Evolutionary conservation across 2,113 vertebrate genomes (phyloP).

Genomic region (Erinaceus europaeus): DNA sequence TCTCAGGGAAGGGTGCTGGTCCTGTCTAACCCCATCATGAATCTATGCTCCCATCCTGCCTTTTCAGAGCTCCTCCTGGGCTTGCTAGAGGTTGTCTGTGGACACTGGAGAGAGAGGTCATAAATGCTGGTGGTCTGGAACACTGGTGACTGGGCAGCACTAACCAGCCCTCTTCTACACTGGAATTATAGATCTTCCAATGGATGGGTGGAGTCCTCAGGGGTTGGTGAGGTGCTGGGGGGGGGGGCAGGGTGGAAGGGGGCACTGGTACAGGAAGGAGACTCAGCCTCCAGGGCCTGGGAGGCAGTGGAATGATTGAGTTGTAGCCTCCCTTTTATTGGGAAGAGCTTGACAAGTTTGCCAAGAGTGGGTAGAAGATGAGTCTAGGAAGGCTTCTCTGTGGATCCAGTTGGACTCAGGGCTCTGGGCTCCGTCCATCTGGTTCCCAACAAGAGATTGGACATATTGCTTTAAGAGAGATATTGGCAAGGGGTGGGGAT

Average conservation of each 20-base stretch:
- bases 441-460: neutral
- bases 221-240: neutral
- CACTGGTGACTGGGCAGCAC: neutral
- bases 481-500: neutral
- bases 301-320: neutral
- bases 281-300: neutral
- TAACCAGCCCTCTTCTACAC: neutral
- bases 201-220: neutral
- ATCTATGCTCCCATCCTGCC: neutral
- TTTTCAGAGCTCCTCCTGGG: neutral
- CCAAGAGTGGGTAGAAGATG: neutral
- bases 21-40: neutral
- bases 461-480: conserved; percentile 71
- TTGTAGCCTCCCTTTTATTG: neutral
- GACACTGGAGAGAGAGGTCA: neutral
- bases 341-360: conserved; percentile 5
- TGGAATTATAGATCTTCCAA: neutral
- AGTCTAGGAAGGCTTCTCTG: conserved; percentile 7
- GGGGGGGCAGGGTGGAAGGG: neutral
- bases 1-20: neutral
- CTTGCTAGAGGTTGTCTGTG: neutral
- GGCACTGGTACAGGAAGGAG: neutral
- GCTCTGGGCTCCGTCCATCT: conserved; percentile 4
- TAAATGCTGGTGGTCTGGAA: neutral
- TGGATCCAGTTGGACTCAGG: conserved; percentile 24